phyloP scores from a whole-genome alignment of 2,888 invertebrate genomes.

The Leptodirus hochenwartii region DNA sequence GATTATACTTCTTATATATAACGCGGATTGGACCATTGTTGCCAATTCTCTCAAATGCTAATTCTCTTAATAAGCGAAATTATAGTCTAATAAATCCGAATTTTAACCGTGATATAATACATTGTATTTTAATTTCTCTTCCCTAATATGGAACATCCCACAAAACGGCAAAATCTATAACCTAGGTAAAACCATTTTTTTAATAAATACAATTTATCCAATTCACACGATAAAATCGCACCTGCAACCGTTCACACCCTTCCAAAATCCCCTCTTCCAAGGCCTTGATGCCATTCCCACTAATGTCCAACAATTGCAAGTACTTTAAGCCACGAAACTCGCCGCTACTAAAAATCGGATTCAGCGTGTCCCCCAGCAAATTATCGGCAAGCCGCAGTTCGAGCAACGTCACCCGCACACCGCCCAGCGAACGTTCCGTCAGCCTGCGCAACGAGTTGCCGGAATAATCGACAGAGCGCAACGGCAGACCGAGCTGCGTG shows the following conservation, averaged over 20 bases:
- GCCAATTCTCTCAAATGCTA: no score
- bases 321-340: slow-evolving; percentile 63
- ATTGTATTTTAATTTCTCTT: no score
- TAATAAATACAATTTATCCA: no score
- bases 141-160: no score
- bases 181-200: no score
- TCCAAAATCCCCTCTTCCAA: slow-evolving; percentile 75
- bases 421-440: slow-evolving; percentile 54
- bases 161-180: no score
- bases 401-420: slow-evolving; percentile 44
- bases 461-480: slow-evolving; percentile 64
- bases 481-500: slow-evolving; percentile 49
- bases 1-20: no score
- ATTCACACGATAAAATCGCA: no score
- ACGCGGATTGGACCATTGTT: no score
- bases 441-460: slow-evolving; percentile 63
- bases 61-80: no score
- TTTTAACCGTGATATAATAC: no score
- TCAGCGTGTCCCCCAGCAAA: slow-evolving; percentile 73
- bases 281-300: slow-evolving; percentile 62
- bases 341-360: slow-evolving; percentile 76
- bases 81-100: no score
- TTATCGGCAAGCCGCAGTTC: slow-evolving; percentile 61
- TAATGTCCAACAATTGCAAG: slow-evolving; percentile 56
- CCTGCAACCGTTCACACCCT: slow-evolving; percentile 60